These are phyloP conservation scores for Ectemnius continuus DNA, from an alignment of 2,888 invertebrate genomes.

Conservation along the genomic window DNA sequence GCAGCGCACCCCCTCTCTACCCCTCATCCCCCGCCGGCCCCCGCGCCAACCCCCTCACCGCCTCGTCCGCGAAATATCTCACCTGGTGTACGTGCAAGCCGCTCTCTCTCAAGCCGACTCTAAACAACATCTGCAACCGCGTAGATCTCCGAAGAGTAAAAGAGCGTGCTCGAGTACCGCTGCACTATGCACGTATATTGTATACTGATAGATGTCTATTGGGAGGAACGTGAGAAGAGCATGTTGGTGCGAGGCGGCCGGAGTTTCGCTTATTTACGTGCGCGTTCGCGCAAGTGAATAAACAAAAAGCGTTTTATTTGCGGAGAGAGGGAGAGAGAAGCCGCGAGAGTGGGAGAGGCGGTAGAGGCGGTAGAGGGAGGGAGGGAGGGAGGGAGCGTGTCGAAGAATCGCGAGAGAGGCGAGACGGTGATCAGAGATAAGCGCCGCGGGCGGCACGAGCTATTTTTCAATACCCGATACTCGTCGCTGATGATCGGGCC, in stretches of 20 bases:
- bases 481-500: conserved; percentile 6
- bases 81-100: conserved; percentile 27
- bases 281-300: conserved; percentile 36
- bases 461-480: conserved; percentile 43
- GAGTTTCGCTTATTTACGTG: conserved; percentile 51
- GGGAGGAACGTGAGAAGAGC: conserved; percentile 10
- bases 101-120: conserved; percentile 12
- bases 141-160: conserved; percentile 2
- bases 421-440: background rate
- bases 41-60: conserved; percentile 36
- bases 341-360: conserved; percentile 5
- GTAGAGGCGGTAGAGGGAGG: too few species aligned
- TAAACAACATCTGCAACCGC: conserved; percentile 34
- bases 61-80: background rate
- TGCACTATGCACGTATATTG: background rate
- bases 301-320: conserved; percentile 51
- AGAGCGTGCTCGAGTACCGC: conserved; percentile 33
- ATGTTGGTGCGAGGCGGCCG: background rate
- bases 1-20: background rate
- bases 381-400: conserved; percentile 4
- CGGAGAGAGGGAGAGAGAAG: conserved; percentile 17
- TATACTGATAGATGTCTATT: too few species aligned
- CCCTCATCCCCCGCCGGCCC: conserved; percentile 23
- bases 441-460: conserved; percentile 43
- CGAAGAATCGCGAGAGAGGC: conserved; percentile 39